Conservation (phyloP, 2,888 invertebrate genomes). For the Pristionchus arcanus region DNA sequence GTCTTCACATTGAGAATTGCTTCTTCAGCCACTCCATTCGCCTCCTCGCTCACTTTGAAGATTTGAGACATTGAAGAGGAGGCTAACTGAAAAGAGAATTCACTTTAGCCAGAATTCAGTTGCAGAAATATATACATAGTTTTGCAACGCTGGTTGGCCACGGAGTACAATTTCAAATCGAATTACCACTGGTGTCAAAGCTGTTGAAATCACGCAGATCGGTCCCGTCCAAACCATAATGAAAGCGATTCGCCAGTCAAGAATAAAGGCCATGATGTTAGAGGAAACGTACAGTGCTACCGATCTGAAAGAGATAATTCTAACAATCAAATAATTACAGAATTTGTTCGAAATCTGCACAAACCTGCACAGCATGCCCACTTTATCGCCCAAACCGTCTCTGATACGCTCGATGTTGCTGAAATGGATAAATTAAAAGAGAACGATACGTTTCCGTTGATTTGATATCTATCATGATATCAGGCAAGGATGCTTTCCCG, state of each 20-base stretch:
- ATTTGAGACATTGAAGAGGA: background rate
- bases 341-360: background rate
- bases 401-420: slow-evolving; percentile 18
- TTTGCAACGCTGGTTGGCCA: too few species aligned
- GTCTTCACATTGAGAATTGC: slow-evolving; percentile 51
- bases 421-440: background rate
- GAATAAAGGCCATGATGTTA: slow-evolving; percentile 1
- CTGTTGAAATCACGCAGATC: slow-evolving; percentile 1
- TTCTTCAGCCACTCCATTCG: slow-evolving; percentile 52
- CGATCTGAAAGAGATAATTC: background rate
- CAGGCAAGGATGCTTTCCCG: too few species aligned
- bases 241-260: slow-evolving; percentile 49
- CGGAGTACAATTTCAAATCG: too few species aligned
- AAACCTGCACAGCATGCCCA: slow-evolving; percentile 27
- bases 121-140: too few species aligned
- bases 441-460: background rate
- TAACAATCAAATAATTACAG: background rate
- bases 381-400: slow-evolving; percentile 42
- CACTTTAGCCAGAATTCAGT: too few species aligned
- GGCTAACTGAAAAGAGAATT: slow-evolving; percentile 25
- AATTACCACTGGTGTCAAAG: slow-evolving; percentile 23
- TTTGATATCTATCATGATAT: too few species aligned
- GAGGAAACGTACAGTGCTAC: background rate
- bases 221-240: slow-evolving; percentile 51
- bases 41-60: slow-evolving; percentile 36